phyloP scores from a whole-genome alignment of 2,113 vertebrate species.

The Mus pahari region DNA sequence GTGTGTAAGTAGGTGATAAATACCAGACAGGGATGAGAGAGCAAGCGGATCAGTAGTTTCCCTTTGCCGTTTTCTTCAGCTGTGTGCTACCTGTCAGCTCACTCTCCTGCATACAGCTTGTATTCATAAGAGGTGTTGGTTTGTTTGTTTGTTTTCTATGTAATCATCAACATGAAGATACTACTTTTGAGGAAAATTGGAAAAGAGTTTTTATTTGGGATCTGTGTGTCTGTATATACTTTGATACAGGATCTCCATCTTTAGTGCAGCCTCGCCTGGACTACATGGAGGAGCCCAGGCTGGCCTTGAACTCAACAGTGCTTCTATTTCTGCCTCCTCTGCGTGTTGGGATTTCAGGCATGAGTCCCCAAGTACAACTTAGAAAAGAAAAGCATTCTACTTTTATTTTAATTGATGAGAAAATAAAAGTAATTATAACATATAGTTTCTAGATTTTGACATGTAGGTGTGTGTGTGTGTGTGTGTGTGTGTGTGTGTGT shows the following conservation, averaged over 20 bases:
- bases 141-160: neutral
- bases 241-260: neutral
- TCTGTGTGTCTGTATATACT: neutral
- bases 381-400: slow-evolving; percentile 4
- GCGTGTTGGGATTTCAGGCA: neutral
- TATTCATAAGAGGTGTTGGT: neutral
- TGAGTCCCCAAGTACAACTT: neutral
- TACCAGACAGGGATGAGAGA: neutral
- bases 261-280: neutral
- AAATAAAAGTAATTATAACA: slow-evolving; percentile 39
- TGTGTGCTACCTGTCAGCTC: neutral
- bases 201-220: neutral
- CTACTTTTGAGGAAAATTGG: slow-evolving; percentile 48
- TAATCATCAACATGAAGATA: slow-evolving; percentile 15
- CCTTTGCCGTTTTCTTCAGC: slow-evolving; percentile 12
- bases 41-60: neutral
- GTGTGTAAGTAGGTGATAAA: slow-evolving; percentile 21
- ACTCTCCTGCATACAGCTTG: neutral
- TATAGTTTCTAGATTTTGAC: neutral
- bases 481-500: neutral
- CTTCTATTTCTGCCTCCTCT: neutral
- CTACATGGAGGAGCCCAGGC: neutral
- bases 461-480: neutral
- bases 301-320: neutral
- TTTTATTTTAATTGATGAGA: slow-evolving; percentile 54